Evolutionary conservation across 2,797 vertebrate species (phyloP), one percentile per base, ranked within the genome.

Genomic region (Delichon dasypus): DNA sequence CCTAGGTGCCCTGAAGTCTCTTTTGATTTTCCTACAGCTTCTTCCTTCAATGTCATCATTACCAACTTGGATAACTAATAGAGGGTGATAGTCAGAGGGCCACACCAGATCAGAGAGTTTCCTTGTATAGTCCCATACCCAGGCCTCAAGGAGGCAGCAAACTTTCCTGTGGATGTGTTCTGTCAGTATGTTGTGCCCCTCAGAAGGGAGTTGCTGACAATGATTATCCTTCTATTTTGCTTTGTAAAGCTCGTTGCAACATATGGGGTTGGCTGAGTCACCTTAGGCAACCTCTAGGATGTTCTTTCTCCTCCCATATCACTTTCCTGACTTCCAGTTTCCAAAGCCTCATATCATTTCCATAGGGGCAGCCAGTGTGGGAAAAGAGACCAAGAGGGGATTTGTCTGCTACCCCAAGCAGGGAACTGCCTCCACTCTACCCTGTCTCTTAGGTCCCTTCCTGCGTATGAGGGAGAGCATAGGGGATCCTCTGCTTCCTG

Each of bases 211-310:
- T 5, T 42, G 8, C 12, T 17, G 34, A 7, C 0, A 1, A 32
- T 0, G 0, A 36, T 23, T 42, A 5, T 19, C 5, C 13, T 54
- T 53, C 11, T n/a, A 29, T 66, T 54, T 42, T 11, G 4, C 9
- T 54, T 61, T 75, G 15, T 48, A 61, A 75, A 61, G 9, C 21
- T 22, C 11, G 21, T 27, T 67, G 15, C 18, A 32, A 10, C 21
- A 10, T 13, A 18, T 14, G 7, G 6, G 3, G 9, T 23, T 68
- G 27, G 22, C 36, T 75, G 27, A n/a, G 22, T 60, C 17, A 42
- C 32, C 25, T 13, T 14, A 36, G 30, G 8, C 25, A 54, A 27
- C 2, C 18, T 34, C 34, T 25, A 42, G 61, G 18, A 14, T 7
- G 5, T 7, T 36, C 18, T 32, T 54, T 81, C 8, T 18, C 26